Evolutionary conservation across 2,113 vertebrate genomes (phyloP).

Genomic region (Orientallactaga bullata): DNA sequence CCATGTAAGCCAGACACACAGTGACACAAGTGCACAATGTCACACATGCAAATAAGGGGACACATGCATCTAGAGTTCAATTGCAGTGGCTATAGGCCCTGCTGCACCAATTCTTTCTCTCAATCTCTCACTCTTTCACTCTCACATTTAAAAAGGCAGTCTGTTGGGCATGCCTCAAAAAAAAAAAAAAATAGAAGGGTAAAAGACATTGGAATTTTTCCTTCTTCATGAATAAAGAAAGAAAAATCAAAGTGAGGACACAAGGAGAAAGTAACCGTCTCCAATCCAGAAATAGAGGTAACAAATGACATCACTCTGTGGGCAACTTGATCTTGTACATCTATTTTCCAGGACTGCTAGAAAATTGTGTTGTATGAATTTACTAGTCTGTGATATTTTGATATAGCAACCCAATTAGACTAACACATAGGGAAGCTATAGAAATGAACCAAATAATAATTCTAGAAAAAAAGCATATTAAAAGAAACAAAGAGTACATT

Average conservation of each 20-base stretch:
- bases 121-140: too few relatives aligned
- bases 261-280: too few relatives aligned
- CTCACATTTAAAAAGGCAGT: too few relatives aligned
- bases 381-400: not conserved
- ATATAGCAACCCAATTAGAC: not conserved
- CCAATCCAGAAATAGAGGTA: not conserved
- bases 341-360: not conserved
- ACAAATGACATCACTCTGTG: not conserved
- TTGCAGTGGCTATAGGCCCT: too few relatives aligned
- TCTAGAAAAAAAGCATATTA: not conserved
- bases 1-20: too few relatives aligned
- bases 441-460: not conserved
- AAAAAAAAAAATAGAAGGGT: too few relatives aligned
- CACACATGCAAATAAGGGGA: too few relatives aligned
- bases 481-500: not conserved
- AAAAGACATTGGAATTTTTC: not conserved
- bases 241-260: not conserved
- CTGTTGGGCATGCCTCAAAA: too few relatives aligned
- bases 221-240: not conserved
- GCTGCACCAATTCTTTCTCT: too few relatives aligned
- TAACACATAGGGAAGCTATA: not conserved
- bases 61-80: too few relatives aligned
- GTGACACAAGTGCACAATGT: too few relatives aligned
- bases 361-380: not conserved
- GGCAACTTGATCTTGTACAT: not conserved